These are phyloP conservation scores for Catagonus wagneri DNA, from an alignment of 2,113 vertebrate species.

Conservation along the genomic window DNA sequence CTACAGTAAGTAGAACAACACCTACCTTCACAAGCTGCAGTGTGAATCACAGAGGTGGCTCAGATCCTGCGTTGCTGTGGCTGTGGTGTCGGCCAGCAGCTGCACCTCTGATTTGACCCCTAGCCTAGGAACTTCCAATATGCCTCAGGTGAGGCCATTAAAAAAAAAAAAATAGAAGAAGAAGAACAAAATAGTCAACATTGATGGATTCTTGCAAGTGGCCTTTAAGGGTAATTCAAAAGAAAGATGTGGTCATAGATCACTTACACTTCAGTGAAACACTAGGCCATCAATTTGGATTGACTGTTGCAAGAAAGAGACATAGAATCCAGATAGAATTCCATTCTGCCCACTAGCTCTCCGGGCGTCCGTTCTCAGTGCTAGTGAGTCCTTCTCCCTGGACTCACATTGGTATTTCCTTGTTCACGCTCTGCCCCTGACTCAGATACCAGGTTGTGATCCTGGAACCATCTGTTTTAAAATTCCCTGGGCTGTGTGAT, in stretches of 20 bases:
- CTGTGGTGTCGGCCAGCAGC: too few species aligned
- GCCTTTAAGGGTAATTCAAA: background rate
- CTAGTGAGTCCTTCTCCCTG: background rate
- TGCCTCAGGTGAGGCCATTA: too few species aligned
- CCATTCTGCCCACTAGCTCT: background rate
- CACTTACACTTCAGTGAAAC: background rate
- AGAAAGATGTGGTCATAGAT: background rate
- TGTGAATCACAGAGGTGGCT: too few species aligned
- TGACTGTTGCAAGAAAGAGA: background rate
- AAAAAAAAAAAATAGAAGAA: too few species aligned
- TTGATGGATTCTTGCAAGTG: background rate
- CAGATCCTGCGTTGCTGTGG: too few species aligned
- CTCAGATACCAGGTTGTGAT: background rate
- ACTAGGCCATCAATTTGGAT: background rate
- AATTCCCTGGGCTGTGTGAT: background rate
- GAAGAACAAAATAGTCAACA: background rate
- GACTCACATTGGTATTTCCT: background rate
- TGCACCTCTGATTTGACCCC: too few species aligned
- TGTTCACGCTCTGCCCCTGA: background rate
- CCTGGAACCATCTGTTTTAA: background rate
- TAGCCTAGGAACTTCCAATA: too few species aligned
- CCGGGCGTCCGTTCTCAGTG: accelerated
- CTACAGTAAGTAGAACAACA: too few species aligned
- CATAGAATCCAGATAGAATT: background rate
- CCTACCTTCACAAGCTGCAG: too few species aligned